phyloP scores from a whole-genome alignment of 2,113 vertebrate species.

The Hyla sarda region DNA sequence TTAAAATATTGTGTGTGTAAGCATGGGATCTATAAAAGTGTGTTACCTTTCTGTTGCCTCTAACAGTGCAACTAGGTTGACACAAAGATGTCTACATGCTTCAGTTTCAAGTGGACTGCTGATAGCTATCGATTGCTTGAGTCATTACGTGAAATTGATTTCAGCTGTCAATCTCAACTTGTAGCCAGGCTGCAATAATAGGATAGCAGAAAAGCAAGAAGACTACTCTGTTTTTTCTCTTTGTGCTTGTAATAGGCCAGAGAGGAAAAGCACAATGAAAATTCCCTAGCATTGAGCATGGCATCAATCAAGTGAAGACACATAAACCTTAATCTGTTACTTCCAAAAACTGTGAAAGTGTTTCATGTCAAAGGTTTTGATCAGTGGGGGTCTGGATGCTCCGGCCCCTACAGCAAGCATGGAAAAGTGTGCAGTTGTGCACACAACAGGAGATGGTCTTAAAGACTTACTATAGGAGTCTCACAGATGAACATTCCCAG shows the following conservation, averaged over 20 bases:
- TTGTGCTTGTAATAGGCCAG: neutral
- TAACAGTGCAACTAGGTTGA: conserved; percentile 15
- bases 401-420: too few species aligned
- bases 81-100: conserved; percentile 2
- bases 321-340: neutral
- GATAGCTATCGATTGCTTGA: conserved; percentile 47
- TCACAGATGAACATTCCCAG: too few species aligned
- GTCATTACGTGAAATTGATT: conserved; percentile 54
- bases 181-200: conserved; percentile 25
- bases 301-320: neutral
- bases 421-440: too few species aligned
- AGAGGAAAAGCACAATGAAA: neutral
- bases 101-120: conserved; percentile 23
- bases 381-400: too few species aligned
- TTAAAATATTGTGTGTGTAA: neutral
- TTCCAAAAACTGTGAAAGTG: too few species aligned
- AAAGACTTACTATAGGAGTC: too few species aligned
- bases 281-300: neutral
- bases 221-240: neutral
- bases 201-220: neutral
- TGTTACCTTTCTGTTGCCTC: neutral
- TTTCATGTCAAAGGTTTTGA: too few species aligned
- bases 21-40: neutral
- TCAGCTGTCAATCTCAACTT: conserved; percentile 44
- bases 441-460: too few species aligned